Base-by-base conservation (phyloP, 2,888 invertebrate genomes). In the Torymus auratus region DNA sequence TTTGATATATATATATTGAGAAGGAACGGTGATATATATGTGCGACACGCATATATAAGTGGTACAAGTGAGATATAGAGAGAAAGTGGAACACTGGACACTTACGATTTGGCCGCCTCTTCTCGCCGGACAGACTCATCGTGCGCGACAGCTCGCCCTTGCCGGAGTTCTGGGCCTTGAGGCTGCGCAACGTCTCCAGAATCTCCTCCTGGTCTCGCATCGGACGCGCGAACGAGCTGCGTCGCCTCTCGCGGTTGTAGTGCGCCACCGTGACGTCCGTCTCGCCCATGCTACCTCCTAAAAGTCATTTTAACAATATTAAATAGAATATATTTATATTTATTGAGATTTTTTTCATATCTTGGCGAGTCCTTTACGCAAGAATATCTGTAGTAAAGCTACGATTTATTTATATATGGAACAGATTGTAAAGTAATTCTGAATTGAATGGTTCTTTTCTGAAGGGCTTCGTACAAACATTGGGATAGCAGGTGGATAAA, bases 131-230 rank as follows among this genome's bases (percentile, higher is more conserved):
- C 85, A 96, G 93, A 88, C 96, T 96, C 93, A 96, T 95, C 75
- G 96, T 96, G 80, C 96, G 93, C 75, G 95, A 96, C 64, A 96
- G 92, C 89, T 96, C 96, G 71, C 96, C 96, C 83, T 96, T 96
- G 79, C 95, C 95, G 10, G 20, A 20, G 20, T 82, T 80, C 13
- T 82, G 78, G 13, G 87, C 85, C 88, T 96, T 96, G 85, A 96
- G 91, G 50, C 95, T 95, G 86, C 95, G 95, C 83, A 96, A 91
- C 15, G 86, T 87, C 55, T 88, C 88, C 1, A 88, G 76, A 86
- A 96, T 96, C 91, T 96, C 96, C 89, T 96, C 96, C 0, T 96
- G 96, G 91, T 96, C 96, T 85, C 96, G 94, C 84, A 92, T 88
- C 84, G 92, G 91, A 61, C 96, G 94, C 62, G 95, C 95, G 89